Conservation (phyloP, 1,140 invertebrate genomes). For the Calephelis nemesis region DNA sequence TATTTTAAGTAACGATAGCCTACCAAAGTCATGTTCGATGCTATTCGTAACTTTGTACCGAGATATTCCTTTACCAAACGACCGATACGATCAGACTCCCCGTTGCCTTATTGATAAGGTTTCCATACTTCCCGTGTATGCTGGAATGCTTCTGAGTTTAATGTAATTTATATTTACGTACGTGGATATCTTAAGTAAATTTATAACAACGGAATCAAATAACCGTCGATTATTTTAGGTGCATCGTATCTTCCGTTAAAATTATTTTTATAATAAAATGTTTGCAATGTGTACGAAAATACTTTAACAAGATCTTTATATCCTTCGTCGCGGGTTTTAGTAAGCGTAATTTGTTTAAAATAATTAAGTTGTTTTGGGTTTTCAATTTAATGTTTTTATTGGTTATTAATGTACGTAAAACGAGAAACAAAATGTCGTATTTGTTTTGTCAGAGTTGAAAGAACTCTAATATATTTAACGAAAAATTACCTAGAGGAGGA, state of each 20-base stretch:
- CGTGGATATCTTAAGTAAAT: conserved; percentile 40
- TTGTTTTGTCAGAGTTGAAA: too few species aligned
- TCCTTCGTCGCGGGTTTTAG: not conserved
- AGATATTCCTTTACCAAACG: conserved; percentile 56
- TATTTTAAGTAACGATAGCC: conserved; percentile 58
- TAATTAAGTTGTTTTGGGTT: not conserved
- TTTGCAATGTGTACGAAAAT: not conserved
- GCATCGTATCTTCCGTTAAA: conserved; percentile 41
- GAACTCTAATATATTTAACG: too few species aligned
- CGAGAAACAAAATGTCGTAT: too few species aligned
- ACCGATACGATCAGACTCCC: conserved; percentile 70
- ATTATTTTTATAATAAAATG: not conserved
- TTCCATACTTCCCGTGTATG: conserved; percentile 74
- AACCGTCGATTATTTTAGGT: conserved; percentile 35
- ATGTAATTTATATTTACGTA: conserved; percentile 59
- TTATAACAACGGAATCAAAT: conserved; percentile 36
- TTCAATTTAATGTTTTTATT: not conserved
- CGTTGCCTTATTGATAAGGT: conserved; percentile 76
- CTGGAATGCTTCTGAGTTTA: conserved; percentile 71
- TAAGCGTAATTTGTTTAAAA: not conserved
- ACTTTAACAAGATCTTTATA: not conserved
- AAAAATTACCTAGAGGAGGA: too few species aligned
- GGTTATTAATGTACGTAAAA: too few species aligned
- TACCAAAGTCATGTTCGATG: conserved; percentile 51
- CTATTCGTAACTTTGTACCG: conserved; percentile 54